These are phyloP conservation scores for Plumapathes pennacea DNA, from an alignment of 92 coral and sea anemone genomes.

Conservation along the genomic window DNA sequence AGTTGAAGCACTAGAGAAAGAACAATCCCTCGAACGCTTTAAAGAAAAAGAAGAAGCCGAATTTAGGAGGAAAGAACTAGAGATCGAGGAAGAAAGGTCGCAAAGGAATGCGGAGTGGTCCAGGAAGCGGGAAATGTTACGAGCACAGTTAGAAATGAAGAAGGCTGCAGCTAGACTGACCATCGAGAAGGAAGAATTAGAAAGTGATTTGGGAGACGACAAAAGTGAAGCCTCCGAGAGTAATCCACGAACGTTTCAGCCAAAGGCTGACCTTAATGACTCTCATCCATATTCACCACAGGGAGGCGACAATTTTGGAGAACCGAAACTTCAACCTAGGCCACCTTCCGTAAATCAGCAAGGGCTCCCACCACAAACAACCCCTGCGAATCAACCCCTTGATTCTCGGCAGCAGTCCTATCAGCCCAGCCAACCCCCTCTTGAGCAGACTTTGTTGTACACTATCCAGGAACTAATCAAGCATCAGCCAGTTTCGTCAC, in stretches of 20 bases:
- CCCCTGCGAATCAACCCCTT: too few species aligned
- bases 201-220: too few species aligned
- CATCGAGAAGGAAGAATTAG: background rate
- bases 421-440: conserved; percentile 8
- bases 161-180: conserved; percentile 2
- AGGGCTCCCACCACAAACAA: too few species aligned
- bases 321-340: too few species aligned
- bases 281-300: too few species aligned
- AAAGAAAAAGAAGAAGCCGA: conserved; percentile 29
- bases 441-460: conserved; percentile 6
- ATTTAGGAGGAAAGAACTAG: conserved; percentile 16
- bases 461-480: conserved; percentile 6
- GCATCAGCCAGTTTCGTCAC: background rate
- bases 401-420: too few species aligned
- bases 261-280: too few species aligned
- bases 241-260: too few species aligned
- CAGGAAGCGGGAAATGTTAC: conserved; percentile 23
- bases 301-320: too few species aligned
- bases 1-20: conserved; percentile 41
- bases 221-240: too few species aligned
- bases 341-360: too few species aligned
- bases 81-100: conserved; percentile 16
- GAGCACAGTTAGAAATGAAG: too few species aligned
- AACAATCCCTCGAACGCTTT: conserved; percentile 48
- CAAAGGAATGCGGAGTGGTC: conserved; percentile 15